phyloP scores from a whole-genome alignment of 2,113 vertebrate genomes.

The Noturus placidus region DNA sequence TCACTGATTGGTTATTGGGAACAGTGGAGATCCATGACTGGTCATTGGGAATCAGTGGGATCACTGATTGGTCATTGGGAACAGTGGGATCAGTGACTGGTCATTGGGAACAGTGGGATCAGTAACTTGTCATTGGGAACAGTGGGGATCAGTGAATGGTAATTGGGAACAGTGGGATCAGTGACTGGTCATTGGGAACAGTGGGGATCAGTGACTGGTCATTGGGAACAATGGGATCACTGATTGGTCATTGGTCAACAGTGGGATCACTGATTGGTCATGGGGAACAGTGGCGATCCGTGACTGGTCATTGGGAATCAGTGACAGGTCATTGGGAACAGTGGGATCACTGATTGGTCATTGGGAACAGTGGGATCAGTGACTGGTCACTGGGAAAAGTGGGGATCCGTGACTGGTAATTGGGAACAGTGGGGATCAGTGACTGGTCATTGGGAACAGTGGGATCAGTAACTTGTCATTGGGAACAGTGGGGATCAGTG shows the following conservation, averaged over 20 bases:
- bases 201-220: too few species aligned
- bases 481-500: neutral
- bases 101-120: too few species aligned
- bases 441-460: neutral
- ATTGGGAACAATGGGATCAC: neutral
- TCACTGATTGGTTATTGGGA: too few species aligned
- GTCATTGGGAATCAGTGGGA: too few species aligned
- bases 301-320: too few species aligned
- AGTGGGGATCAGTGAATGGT: too few species aligned
- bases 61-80: too few species aligned
- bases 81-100: too few species aligned
- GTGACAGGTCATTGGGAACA: neutral
- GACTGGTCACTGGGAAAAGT: neutral
- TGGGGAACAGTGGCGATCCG: too few species aligned
- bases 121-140: too few species aligned
- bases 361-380: neutral
- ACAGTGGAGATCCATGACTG: too few species aligned
- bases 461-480: neutral
- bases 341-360: neutral
- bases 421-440: too few species aligned
- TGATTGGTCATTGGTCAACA: neutral
- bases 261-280: neutral
- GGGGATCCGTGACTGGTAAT: neutral
- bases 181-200: neutral
- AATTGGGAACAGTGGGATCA: neutral